Evolutionary conservation across 2,797 vertebrate species (phyloP), one percentile per base, ranked within the genome.

Genomic region (Ataeniobius toweri): DNA sequence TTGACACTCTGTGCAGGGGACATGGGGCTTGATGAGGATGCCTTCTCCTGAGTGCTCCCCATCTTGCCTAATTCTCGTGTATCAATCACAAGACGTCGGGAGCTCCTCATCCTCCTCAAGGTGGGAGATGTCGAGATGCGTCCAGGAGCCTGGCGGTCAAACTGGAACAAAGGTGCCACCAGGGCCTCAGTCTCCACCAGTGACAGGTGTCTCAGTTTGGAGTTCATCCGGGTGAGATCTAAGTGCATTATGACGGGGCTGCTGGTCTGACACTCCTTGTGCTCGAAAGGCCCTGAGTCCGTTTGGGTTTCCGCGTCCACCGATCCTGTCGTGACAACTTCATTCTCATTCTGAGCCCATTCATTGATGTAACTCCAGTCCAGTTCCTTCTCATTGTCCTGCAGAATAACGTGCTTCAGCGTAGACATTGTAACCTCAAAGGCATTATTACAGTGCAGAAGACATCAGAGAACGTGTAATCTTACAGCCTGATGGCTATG

Each of bases 81-180:
- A 6, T 93, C 92, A 14, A 67, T 58, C 41, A 77, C 63, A 14
- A 93, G 91, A 24, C 89, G 90, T 6, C 92, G 73, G 24, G 92
- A 94, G 80, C 92, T 96, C 86, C 96, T 96, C 80, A 97, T 93
- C 61, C 95, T 94, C 82, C 97, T 95, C 81, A 97, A 72, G 5
- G 96, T 97, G n/a, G 97, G 97, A 67, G 97, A 98, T 0, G 96
- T 98, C 70, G 97, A 97, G 91, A 98, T 97, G 73, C 96, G 95
- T 18, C 91, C 96, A 0, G 92, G 95, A 8, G 96, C 97, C 39
- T 97, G 96, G 1, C 95, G 94, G 75, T 97, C 88, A 76, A 98
- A 99, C 78, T 96, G 96, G 82, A 96, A 96, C 0, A 94, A 86
- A 0, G 82, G 86, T 0, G 80, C 88, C 0, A 80, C 86, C 77